phyloP scores from a whole-genome alignment of 2,888 invertebrate genomes.

The Cephalotes varians region DNA sequence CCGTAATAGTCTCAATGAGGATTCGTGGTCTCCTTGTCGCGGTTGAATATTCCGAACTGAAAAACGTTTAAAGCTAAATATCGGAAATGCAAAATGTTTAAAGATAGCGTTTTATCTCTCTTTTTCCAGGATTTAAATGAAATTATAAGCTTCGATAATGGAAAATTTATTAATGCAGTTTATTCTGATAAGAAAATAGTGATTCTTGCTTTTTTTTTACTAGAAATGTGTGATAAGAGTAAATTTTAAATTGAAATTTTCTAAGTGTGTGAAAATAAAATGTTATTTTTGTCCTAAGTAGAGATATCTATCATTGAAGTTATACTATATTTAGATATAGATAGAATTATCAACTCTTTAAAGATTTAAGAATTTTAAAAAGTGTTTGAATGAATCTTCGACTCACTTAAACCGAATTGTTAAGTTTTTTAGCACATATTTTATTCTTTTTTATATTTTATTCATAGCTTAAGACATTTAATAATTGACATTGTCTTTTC shows the following conservation, averaged over 20 bases:
- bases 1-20: neutral
- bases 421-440: neutral
- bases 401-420: neutral
- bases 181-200: neutral
- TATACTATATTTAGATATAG: neutral
- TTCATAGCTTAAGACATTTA: neutral
- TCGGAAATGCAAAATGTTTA: neutral
- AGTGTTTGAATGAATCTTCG: neutral
- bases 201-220: neutral
- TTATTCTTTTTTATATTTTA: neutral
- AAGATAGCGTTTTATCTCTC: neutral
- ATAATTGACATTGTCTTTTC: neutral
- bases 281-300: neutral
- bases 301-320: neutral
- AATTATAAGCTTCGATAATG: neutral
- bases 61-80: neutral
- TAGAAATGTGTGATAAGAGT: neutral
- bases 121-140: neutral
- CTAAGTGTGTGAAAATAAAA: neutral
- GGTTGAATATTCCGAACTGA: neutral
- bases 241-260: neutral
- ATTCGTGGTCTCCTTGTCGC: neutral
- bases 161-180: neutral
- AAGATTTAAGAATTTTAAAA: neutral
- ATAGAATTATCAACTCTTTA: neutral